Percentiles rank a stretch among this genome's conserved stretches.
These are phyloP conservation scores for Branchipolynoe longqiensis DNA, from an alignment of 2,888 invertebrate genomes.

Conservation along the genomic window DNA sequence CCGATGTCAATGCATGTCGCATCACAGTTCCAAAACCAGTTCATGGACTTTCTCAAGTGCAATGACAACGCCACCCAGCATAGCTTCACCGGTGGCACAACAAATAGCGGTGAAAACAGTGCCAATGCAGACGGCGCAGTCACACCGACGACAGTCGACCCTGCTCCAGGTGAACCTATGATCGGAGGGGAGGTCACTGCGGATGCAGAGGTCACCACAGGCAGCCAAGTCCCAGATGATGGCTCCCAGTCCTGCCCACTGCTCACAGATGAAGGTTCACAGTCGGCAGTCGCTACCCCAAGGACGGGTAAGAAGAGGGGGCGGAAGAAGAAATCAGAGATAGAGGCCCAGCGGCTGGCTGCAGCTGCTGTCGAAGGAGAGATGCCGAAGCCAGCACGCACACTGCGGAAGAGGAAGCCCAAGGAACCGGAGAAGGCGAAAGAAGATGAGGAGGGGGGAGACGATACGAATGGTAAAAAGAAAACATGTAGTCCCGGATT, in stretches of 20 bases:
- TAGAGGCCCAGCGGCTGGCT: not conserved
- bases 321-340: not conserved
- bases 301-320: not conserved
- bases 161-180: not conserved
- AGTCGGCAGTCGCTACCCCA: too few species aligned
- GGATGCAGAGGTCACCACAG: not conserved
- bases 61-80: slow-evolving; percentile 42
- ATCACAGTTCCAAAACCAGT: slow-evolving; percentile 36
- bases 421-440: not conserved
- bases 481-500: too few species aligned
- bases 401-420: not conserved
- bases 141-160: too few species aligned
- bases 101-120: too few species aligned
- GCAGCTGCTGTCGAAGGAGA: not conserved
- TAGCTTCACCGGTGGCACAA: slow-evolving; percentile 17
- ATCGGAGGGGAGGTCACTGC: slow-evolving; percentile 31
- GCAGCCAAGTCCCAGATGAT: not conserved
- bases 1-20: not conserved
- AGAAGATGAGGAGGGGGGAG: not conserved
- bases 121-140: not conserved
- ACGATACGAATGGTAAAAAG: not conserved
- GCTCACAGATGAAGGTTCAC: too few species aligned
- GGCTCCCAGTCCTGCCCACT: too few species aligned
- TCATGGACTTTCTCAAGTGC: slow-evolving; percentile 47
- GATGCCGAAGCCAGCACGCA: not conserved